A percentile compares a stretch with the other conserved stretches of the same genome.
These are phyloP conservation scores for Drosophila lacteicornis DNA, from an alignment of 1,140 invertebrate genomes.

Conservation along the genomic window DNA sequence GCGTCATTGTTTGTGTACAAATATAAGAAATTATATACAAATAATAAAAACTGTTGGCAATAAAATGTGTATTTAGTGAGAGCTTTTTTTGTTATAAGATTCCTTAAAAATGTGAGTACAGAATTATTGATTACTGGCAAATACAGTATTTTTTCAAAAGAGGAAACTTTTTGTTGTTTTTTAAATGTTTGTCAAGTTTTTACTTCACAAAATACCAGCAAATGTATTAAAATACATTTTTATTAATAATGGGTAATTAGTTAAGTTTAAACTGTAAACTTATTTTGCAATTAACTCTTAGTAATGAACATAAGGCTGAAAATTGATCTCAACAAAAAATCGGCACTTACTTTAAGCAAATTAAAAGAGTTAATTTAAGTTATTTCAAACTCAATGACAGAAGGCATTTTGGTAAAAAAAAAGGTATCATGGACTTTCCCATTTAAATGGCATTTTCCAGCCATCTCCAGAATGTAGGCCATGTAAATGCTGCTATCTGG, in stretches of 20 bases:
- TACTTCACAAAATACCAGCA: too few relatives aligned
- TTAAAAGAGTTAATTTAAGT: neutral
- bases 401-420: neutral
- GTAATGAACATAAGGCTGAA: neutral
- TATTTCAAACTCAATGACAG: neutral
- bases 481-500: conserved; percentile 12
- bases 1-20: neutral
- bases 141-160: neutral
- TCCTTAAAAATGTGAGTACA: neutral
- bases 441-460: conserved; percentile 6
- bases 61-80: neutral
- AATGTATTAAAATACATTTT: neutral
- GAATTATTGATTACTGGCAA: neutral
- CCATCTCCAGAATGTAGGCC: conserved; percentile 26
- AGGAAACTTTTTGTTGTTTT: neutral
- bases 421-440: neutral
- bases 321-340: too few relatives aligned
- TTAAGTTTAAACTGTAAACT: neutral
- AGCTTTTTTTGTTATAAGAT: neutral
- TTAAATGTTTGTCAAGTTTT: neutral
- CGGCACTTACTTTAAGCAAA: neutral
- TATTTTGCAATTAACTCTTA: neutral
- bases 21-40: neutral
- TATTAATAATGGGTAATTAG: too few relatives aligned
- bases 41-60: neutral